Evolutionary conservation across 2,113 vertebrate genomes (phyloP).

Genomic region (Anhinga anhinga): DNA sequence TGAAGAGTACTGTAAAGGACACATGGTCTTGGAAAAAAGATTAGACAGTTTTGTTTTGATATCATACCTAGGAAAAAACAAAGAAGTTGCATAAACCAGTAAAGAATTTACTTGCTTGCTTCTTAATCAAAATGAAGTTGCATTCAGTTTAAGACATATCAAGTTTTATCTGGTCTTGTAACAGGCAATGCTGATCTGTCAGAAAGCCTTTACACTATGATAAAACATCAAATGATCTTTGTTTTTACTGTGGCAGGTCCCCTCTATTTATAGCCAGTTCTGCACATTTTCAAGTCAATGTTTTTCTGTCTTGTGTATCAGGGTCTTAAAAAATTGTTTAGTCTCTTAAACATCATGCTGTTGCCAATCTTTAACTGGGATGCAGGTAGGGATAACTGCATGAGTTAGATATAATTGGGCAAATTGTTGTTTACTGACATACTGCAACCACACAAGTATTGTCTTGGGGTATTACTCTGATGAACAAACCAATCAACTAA

Average conservation of each 20-base stretch:
- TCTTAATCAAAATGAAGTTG: not conserved
- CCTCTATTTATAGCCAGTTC: not conserved
- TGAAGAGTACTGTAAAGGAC: not conserved
- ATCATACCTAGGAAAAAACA: not conserved
- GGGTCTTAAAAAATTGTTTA: not conserved
- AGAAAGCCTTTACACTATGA: not conserved
- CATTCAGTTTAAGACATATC: not conserved
- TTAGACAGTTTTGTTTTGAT: not conserved
- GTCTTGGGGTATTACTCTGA: not conserved
- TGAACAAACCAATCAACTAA: not conserved
- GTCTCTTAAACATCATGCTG: not conserved
- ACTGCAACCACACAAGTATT: not conserved
- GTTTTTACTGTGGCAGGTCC: not conserved
- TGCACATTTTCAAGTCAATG: not conserved
- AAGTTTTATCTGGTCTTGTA: not conserved
- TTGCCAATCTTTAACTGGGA: not conserved
- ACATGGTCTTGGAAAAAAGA: not conserved
- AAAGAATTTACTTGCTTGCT: not conserved
- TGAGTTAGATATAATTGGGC: not conserved
- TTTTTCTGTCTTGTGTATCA: not conserved
- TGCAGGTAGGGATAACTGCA: not conserved
- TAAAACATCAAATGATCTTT: not conserved
- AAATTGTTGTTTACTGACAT: not conserved
- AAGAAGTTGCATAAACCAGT: not conserved
- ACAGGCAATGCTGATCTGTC: not conserved